These are phyloP conservation scores for Neogale vison DNA, from an alignment of 2,113 vertebrate species.

Conservation along the genomic window DNA sequence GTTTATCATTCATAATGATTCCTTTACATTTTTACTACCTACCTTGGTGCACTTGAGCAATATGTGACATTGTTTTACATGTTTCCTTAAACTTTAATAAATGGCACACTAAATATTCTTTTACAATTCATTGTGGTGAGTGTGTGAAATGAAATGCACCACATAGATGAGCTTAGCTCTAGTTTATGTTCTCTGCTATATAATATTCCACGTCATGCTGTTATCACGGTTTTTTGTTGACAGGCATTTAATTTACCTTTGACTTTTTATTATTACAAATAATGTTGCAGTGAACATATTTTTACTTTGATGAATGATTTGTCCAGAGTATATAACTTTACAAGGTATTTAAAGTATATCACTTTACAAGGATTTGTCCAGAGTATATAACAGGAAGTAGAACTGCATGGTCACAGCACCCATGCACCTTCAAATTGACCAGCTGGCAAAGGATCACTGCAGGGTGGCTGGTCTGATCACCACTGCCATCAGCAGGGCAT, in stretches of 20 bases:
- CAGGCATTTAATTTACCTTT: neutral
- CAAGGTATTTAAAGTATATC: too few relatives aligned
- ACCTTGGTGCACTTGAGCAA: neutral
- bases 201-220: neutral
- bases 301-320: neutral
- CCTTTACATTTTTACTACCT: neutral
- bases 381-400: neutral
- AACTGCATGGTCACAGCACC: neutral
- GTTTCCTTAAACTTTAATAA: neutral
- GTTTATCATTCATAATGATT: neutral
- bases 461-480: neutral
- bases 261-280: neutral
- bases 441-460: neutral
- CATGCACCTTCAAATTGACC: neutral
- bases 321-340: too few relatives aligned
- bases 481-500: neutral
- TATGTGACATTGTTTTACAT: neutral
- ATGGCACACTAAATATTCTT: neutral
- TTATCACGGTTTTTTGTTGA: neutral
- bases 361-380: neutral
- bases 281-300: neutral
- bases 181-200: neutral
- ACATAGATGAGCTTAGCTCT: neutral
- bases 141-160: neutral
- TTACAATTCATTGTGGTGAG: neutral